Base-by-base conservation (phyloP, 2,797 vertebrate genomes). In the Syngnathus rostellatus region DNA sequence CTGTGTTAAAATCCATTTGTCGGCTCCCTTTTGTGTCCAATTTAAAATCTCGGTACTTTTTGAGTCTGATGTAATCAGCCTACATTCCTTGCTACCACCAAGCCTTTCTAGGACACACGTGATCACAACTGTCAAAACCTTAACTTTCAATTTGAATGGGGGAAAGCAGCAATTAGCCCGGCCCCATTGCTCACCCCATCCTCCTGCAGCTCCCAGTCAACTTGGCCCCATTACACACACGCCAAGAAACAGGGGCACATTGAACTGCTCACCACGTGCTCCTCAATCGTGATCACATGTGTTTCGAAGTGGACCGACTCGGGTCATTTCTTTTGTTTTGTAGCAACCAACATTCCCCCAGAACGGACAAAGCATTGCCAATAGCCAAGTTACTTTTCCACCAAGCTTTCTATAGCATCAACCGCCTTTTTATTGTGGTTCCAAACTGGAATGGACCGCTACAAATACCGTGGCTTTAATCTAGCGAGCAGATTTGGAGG, bases 81-180 rank as follows among this genome's bases (percentile, higher is more conserved):
- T 31, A 45, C 11, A 45, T 45, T 63, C 25, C 62, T 63, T 10
- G 12, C 23, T 48, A 37, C 19, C 51, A 8, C 17, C n/a, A 31
- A 57, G 37, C 62, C 38, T 65, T 65, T 65, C 38, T 65, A 65
- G 64, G 64, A 57, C 64, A 55, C 43, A 48, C 17, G 62, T 16
- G 25, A 31, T 58, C 62, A 37, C 46, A 50, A 25, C 64, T 65
- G 64, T 65, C 64, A 65, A 23, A 64, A 14, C 10, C 48, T 39
- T 65, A 19, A 43, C 63, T 64, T 40, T n/a, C 63, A 63, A 40
- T 57, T 63, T 63, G 62, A 63, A 63, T 65, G 54, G 16, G 16
- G 40, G 45, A 19, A 51, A 10, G 62, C 43, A 50, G 45, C 62
- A 31, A 58, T 41, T 51, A 50, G 48, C 19, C 19, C 25, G n/a